Percentiles rank a stretch among this genome's conserved stretches.
These are phyloP conservation scores for Microhierax caerulescens DNA, from an alignment of 2,797 vertebrate genomes.

Conservation along the genomic window DNA sequence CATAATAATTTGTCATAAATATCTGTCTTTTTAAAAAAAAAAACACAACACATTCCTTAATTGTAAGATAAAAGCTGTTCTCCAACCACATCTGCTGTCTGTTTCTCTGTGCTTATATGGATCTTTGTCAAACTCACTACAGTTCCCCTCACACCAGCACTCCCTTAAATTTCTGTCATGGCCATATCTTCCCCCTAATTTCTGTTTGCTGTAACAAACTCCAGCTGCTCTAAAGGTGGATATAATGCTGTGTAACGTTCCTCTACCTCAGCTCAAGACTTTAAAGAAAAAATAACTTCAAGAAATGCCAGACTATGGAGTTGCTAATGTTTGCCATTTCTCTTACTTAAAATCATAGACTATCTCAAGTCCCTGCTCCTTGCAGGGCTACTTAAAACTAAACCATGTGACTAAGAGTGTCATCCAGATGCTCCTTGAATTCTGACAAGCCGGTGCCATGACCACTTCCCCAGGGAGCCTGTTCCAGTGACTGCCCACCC, in stretches of 20 bases:
- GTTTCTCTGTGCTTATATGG: background rate
- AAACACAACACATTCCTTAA: background rate
- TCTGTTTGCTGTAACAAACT: background rate
- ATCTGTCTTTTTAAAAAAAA: background rate
- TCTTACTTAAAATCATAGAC: background rate
- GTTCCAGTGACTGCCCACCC: background rate
- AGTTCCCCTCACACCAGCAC: background rate
- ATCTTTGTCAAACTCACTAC: background rate
- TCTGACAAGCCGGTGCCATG: no score
- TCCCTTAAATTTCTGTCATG: background rate
- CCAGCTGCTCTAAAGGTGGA: background rate
- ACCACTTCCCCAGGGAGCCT: background rate
- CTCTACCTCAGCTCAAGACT: background rate
- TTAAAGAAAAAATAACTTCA: background rate
- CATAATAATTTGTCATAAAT: background rate
- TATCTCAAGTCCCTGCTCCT: background rate
- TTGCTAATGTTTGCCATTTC: background rate
- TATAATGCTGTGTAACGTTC: background rate
- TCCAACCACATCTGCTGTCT: background rate
- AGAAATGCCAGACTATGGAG: background rate
- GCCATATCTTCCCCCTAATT: background rate
- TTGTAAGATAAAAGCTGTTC: background rate
- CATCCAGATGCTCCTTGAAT: no score
- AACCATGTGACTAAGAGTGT: no score
- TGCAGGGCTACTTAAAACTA: no score